These are phyloP conservation scores for Aspidoscelis tigris DNA, from an alignment of 2,113 vertebrate genomes.

Conservation along the genomic window DNA sequence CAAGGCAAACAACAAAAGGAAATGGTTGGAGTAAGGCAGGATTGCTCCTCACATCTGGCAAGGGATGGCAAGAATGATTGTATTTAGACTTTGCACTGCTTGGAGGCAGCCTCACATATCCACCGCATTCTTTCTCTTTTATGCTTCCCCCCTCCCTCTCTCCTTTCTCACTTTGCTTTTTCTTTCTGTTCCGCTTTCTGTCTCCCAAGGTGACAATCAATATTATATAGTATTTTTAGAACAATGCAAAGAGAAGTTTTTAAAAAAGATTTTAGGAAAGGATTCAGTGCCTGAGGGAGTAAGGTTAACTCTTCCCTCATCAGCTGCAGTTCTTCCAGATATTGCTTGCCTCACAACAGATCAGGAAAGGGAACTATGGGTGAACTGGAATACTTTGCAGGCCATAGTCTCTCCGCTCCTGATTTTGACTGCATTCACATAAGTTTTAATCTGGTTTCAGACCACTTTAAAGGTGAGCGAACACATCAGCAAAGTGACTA, in stretches of 20 bases:
- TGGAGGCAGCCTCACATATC: too few species aligned
- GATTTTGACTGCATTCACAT: background rate
- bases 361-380: background rate
- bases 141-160: background rate
- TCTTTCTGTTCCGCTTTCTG: background rate
- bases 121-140: background rate
- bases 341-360: too few species aligned
- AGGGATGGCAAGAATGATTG: too few species aligned
- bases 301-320: background rate
- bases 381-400: background rate
- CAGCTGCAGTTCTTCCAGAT: background rate
- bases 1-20: too few species aligned
- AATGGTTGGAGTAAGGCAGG: too few species aligned
- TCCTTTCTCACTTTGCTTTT: background rate
- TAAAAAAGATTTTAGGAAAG: background rate
- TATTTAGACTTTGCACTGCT: too few species aligned
- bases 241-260: background rate
- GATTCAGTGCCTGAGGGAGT: background rate
- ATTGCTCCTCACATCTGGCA: too few species aligned
- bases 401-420: background rate
- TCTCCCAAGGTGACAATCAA: background rate
- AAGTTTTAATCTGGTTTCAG: too few species aligned
- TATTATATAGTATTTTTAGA: background rate
- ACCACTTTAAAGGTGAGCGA: too few species aligned
- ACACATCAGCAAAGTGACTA: too few species aligned